Evolutionary conservation across 2,113 vertebrate genomes (phyloP).

Genomic region (Lampris megalopsis): DNA sequence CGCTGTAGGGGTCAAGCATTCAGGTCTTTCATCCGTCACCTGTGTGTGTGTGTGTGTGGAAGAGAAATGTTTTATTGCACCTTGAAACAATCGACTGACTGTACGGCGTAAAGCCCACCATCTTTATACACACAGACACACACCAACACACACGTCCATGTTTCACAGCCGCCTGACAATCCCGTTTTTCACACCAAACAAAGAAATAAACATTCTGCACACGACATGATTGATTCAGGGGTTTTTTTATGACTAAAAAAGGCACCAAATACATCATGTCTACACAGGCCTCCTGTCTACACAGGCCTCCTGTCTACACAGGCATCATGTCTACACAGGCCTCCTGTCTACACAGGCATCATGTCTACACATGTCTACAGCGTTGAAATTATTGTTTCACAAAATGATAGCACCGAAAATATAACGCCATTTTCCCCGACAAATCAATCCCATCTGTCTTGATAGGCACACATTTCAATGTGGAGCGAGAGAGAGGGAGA

Average conservation of each 20-base stretch:
- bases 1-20: no score
- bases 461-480: conserved; percentile 73
- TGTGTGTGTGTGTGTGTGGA: no score
- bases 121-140: no score
- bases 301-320: no score
- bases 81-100: no score
- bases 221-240: neutral
- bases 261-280: conserved; percentile 71
- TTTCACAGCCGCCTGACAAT: no score
- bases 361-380: conserved; percentile 58
- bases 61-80: no score
- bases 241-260: conserved; percentile 74
- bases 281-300: no score
- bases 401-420: conserved; percentile 88
- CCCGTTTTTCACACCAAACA: no score
- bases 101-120: no score
- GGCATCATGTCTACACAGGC: conserved; percentile 49
- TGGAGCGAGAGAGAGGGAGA: conserved; percentile 24
- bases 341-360: conserved; percentile 48
- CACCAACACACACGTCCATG: no score
- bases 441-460: conserved; percentile 44
- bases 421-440: conserved; percentile 66
- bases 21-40: no score
- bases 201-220: neutral
- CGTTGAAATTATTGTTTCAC: conserved; percentile 75